Conservation (phyloP, 2,113 vertebrate genomes). For the Odocoileus hemionus region DNA sequence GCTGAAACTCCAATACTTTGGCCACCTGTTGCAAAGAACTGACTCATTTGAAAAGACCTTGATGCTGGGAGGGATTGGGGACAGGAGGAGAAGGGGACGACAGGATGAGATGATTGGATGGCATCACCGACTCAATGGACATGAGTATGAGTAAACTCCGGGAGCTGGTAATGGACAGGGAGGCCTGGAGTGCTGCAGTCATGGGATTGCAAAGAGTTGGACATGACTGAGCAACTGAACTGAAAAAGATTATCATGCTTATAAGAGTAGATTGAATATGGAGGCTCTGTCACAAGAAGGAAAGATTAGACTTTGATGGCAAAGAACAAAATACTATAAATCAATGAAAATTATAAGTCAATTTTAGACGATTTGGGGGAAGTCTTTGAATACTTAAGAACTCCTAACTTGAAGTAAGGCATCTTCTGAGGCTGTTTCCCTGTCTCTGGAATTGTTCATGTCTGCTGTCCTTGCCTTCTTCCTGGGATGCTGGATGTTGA, state of each 20-base stretch:
- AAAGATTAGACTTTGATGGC: not conserved
- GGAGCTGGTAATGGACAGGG: not conserved
- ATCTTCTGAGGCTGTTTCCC: not conserved
- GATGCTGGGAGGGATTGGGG: not conserved
- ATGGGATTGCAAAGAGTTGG: fast-evolving
- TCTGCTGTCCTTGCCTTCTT: not conserved
- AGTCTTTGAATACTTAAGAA: not conserved
- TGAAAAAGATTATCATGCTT: not conserved
- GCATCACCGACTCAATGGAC: not conserved
- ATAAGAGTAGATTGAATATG: not conserved
- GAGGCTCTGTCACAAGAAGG: not conserved
- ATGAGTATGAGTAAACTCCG: not conserved
- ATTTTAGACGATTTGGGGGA: not conserved
- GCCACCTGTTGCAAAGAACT: not conserved
- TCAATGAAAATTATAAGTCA: not conserved
- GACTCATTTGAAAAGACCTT: not conserved
- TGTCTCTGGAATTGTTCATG: not conserved
- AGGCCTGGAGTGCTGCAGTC: not conserved
- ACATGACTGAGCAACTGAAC: not conserved
- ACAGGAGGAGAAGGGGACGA: not conserved
- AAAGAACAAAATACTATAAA: not conserved
- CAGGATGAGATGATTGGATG: not conserved
- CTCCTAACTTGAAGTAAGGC: not conserved
- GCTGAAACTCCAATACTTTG: not conserved
- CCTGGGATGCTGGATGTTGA: not conserved